Evolutionary conservation across 2,797 vertebrate genomes (phyloP).

Genomic region (Sitta carolinensis): DNA sequence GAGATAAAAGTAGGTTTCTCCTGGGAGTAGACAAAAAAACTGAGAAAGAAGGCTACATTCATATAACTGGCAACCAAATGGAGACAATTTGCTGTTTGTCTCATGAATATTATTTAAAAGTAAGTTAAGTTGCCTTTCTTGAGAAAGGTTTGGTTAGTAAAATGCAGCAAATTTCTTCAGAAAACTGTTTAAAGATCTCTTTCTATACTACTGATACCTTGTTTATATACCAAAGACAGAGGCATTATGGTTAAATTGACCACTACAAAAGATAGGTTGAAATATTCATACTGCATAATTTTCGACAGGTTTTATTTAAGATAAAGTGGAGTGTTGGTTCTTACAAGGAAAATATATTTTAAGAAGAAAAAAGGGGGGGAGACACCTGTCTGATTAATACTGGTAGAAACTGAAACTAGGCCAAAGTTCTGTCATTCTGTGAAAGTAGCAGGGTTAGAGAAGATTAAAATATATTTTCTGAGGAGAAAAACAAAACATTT

Average conservation of each 20-base stretch:
- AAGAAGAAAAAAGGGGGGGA: neutral
- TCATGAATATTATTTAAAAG: neutral
- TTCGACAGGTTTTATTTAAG: conserved; percentile 13
- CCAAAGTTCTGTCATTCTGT: neutral
- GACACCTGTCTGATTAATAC: neutral
- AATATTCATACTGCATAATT: neutral
- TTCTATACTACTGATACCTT: neutral
- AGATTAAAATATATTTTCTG: neutral
- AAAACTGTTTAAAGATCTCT: neutral
- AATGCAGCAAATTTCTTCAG: neutral
- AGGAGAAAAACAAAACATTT: neutral
- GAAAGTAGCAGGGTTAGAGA: neutral
- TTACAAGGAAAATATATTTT: neutral
- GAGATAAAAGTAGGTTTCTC: neutral
- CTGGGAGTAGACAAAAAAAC: neutral
- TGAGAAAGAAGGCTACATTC: neutral
- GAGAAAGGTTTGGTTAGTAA: neutral
- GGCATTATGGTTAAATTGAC: neutral
- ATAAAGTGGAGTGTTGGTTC: neutral
- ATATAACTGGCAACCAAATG: neutral
- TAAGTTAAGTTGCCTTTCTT: neutral
- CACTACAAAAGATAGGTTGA: neutral
- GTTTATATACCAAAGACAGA: neutral
- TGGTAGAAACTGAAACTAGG: neutral
- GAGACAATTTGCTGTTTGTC: neutral